Conservation (phyloP, 2,113 vertebrate genomes). For the Bujurquina vittata region DNA sequence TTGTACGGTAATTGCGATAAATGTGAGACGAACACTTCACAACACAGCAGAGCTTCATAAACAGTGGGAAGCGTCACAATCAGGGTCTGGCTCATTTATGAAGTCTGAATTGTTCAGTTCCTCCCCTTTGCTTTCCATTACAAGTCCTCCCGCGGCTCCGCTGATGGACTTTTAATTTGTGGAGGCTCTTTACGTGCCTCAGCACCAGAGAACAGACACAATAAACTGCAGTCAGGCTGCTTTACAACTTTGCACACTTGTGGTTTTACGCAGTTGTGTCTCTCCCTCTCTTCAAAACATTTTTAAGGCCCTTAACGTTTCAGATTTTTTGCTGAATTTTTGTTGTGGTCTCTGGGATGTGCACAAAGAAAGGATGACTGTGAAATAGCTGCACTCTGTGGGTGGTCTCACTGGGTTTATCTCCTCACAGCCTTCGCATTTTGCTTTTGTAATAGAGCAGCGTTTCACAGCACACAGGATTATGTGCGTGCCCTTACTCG, state of each 20-base stretch:
- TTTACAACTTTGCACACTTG: slow-evolving; percentile 35
- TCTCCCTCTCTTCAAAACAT: slow-evolving; percentile 14
- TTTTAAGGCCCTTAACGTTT: slow-evolving; percentile 20
- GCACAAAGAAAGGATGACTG: not conserved
- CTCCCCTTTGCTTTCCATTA: slow-evolving; percentile 58
- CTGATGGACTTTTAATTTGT: slow-evolving; percentile 67
- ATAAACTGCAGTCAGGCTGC: slow-evolving; percentile 33
- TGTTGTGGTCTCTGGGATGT: slow-evolving; percentile 32
- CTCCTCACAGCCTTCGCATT: slow-evolving; percentile 22
- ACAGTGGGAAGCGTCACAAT: slow-evolving; percentile 11
- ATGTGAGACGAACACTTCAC: not conserved
- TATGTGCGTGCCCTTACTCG: slow-evolving; percentile 2
- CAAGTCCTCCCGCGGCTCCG: slow-evolving; percentile 38
- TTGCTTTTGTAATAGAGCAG: slow-evolving; percentile 29
- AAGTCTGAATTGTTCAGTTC: slow-evolving; percentile 29
- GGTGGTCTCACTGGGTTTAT: slow-evolving; percentile 45
- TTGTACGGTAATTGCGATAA: not conserved
- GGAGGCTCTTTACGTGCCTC: slow-evolving; percentile 41
- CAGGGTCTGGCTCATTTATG: slow-evolving; percentile 24
- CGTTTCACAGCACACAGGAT: slow-evolving; percentile 31
- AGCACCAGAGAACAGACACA: slow-evolving; percentile 37
- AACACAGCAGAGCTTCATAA: slow-evolving; percentile 9
- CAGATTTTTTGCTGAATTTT: slow-evolving; percentile 28
- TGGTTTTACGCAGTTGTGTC: slow-evolving; percentile 32
- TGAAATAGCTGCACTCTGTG: slow-evolving; percentile 28